phyloP scores from a whole-genome alignment of 1,140 invertebrate species.

The Rhynchophorus ferrugineus region DNA sequence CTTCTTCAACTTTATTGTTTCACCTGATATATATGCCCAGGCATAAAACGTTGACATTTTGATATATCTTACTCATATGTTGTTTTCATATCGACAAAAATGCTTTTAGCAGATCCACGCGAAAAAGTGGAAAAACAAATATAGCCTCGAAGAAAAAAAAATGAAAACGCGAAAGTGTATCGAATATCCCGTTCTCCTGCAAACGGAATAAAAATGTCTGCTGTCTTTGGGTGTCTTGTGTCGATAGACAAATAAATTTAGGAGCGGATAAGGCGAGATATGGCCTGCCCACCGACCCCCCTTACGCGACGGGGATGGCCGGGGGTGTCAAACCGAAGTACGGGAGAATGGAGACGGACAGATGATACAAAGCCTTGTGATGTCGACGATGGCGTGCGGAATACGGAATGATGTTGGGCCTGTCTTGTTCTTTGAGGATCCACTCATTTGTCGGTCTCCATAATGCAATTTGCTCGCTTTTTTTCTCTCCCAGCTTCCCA shows the following conservation, averaged over 20 bases:
- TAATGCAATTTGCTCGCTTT: constrained; percentile 1
- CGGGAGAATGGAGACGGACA: not conserved
- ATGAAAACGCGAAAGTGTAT: not conserved
- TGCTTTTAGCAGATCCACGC: no score
- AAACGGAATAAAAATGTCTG: not conserved
- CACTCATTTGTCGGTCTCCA: not conserved
- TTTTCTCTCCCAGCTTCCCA: no score
- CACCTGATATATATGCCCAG: no score
- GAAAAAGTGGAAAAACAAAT: not conserved
- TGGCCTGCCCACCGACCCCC: no score
- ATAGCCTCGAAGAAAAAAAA: no score
- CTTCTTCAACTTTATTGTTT: no score
- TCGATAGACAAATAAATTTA: not conserved
- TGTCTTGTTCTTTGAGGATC: not conserved
- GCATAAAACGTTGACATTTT: no score
- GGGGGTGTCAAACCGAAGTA: no score
- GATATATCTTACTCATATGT: no score
- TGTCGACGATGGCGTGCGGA: not conserved
- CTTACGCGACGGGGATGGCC: no score
- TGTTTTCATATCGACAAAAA: not conserved
- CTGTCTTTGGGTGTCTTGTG: not conserved
- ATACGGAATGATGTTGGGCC: not conserved
- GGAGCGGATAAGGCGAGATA: no score
- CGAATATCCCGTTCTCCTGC: not conserved
- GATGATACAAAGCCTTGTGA: not conserved